phyloP scores from a whole-genome alignment of 2,797 vertebrate genomes.

The Halcyon smyrnensis region DNA sequence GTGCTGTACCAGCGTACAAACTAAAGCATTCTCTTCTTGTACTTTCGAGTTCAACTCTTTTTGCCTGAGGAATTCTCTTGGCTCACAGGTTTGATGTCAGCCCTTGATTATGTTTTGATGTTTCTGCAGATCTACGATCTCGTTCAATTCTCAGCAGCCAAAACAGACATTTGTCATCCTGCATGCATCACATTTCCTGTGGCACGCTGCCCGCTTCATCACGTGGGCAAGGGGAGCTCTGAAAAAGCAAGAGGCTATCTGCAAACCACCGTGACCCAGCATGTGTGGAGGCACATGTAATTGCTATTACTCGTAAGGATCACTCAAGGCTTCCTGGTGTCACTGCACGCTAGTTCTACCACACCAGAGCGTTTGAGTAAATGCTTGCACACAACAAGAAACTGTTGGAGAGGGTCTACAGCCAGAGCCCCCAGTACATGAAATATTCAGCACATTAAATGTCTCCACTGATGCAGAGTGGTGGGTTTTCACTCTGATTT shows the following conservation, averaged over 20 bases:
- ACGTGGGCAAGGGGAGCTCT: constrained; percentile 73
- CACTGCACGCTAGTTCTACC: constrained; percentile 75
- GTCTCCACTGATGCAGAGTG: constrained; percentile 83
- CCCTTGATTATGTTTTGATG: constrained; percentile 95
- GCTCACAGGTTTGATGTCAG: constrained; percentile 84
- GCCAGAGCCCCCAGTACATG: constrained; percentile 84
- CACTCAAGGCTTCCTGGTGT: constrained; percentile 82
- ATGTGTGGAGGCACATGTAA: constrained; percentile 86
- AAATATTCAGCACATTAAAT: constrained; percentile 92
- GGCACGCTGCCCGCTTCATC: constrained; percentile 80
- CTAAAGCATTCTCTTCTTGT: not conserved
- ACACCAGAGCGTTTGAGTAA: constrained; percentile 85
- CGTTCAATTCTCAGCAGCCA: constrained; percentile 91
- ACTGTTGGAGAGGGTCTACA: constrained; percentile 83
- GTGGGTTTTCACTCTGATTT: constrained; percentile 93
- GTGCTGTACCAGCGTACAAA: not conserved
- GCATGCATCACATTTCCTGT: constrained; percentile 77
- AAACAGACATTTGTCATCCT: constrained; percentile 91
- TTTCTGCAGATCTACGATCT: constrained; percentile 88
- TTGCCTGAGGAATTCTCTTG: constrained; percentile 78
- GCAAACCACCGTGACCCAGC: constrained; percentile 78
- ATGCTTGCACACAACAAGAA: constrained; percentile 92
- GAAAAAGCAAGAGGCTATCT: constrained; percentile 71
- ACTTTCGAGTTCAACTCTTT: constrained; percentile 52
- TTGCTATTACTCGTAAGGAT: constrained; percentile 91